Base-by-base conservation (phyloP, 2,797 vertebrate genomes). In the Pseudochirops cupreus region DNA sequence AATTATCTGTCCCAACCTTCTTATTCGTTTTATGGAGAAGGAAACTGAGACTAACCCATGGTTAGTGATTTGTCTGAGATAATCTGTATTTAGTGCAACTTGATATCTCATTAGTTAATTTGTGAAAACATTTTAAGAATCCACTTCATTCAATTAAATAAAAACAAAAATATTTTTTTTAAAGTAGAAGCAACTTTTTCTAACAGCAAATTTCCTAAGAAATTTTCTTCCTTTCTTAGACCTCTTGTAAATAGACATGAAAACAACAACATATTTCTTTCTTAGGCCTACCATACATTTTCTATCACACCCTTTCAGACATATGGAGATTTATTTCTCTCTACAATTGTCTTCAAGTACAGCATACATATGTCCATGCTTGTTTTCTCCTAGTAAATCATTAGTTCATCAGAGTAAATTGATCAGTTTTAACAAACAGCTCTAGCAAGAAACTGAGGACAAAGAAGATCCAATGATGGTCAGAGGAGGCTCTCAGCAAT, bases 151-250 rank as follows among this genome's bases (percentile, higher is more conserved):
- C 39, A 67, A 4, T 1, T 11, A 39, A 95, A 93, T 12, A 89
- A 13, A 93, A 96, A 91, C 39, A 92, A 95, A 96, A 62, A n/a
- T 50, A 92, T 91, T 24, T 56, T 56, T 56, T 56, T 4, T 93
- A 90, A 50, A 46, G n/a, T 4, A 28, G 39, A 92, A 87, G 56
- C n/a, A 46, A 31, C 90, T 94, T 95, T 96, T 29, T 93, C 95
- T 28, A 82, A 94, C 53, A 91, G 46, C 5, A 1, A 74, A 91
- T 18, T 13, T 39, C 29, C 33, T 67, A 89, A 91, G 93, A 94
- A n/a, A 1, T 13, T 54, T 16, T 50, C 21, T 93, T 56, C 95
- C 82, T 46, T 1, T 87, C 7, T 94, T 91, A 59, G 67, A 92
- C 92, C n/a, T 94, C 92, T 91, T 82, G 21, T 0, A 82, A 82